phyloP scores from a whole-genome alignment of 1,140 invertebrate genomes.

The Rhizoglyphus robini region DNA sequence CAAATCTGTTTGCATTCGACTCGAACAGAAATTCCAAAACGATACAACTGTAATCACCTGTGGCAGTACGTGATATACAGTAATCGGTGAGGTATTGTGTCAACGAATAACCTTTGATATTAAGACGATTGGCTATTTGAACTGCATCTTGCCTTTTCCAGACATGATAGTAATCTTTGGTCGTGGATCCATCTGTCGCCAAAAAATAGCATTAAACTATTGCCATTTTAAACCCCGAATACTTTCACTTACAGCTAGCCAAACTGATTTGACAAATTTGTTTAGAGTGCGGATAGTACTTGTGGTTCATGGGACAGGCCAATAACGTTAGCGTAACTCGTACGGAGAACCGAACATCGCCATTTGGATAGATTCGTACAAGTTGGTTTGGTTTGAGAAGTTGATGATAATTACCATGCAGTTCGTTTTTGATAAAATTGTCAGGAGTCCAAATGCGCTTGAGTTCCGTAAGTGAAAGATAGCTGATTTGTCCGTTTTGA shows the following conservation, averaged over 20 bases:
- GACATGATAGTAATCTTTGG: background rate
- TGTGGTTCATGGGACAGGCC: slow-evolving; percentile 4
- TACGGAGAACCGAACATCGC: background rate
- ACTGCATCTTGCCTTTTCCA: background rate
- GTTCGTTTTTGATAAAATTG: background rate
- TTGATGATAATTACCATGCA: background rate
- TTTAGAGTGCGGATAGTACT: background rate
- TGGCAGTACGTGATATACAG: background rate
- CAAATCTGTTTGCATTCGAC: background rate
- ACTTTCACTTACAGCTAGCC: background rate
- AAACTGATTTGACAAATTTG: slow-evolving; percentile 1
- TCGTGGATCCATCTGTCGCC: background rate
- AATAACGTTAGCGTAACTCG: background rate
- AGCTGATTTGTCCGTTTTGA: background rate
- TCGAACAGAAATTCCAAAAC: background rate
- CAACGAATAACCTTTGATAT: background rate
- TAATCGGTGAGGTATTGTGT: background rate
- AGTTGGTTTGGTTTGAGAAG: background rate
- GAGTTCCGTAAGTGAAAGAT: background rate
- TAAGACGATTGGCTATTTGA: background rate
- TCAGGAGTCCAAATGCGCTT: slow-evolving; percentile 5
- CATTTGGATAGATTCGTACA: slow-evolving; percentile 4
- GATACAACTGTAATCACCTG: background rate
- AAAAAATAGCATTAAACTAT: background rate
- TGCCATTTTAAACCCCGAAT: background rate